phyloP scores from a whole-genome alignment of 37 sponge, comb jelly and placozoan species.

The Petrosia ficiformis region DNA sequence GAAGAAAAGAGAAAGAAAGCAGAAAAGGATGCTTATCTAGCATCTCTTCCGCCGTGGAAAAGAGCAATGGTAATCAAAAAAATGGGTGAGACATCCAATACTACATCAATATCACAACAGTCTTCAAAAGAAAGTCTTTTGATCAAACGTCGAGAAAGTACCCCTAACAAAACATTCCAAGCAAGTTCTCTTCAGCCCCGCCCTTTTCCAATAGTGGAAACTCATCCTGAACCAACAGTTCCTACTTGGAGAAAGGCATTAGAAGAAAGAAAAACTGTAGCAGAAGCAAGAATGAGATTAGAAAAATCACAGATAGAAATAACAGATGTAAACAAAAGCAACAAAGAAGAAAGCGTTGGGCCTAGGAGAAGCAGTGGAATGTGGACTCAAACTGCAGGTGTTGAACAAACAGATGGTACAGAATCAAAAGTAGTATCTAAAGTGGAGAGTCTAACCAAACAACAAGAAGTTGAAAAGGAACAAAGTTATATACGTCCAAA shows the following conservation, averaged over 20 bases:
- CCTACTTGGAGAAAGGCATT: conserved; percentile 15
- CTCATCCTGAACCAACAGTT: neutral
- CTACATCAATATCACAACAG: neutral
- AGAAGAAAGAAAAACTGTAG: too few relatives aligned
- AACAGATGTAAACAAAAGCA: too few relatives aligned
- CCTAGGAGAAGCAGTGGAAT: too few relatives aligned
- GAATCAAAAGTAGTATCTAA: neutral
- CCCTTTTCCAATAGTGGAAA: neutral
- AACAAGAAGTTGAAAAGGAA: too few relatives aligned
- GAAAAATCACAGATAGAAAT: too few relatives aligned
- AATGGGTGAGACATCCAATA: neutral
- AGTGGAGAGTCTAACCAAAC: neutral
- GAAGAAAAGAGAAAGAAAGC: conserved; percentile 57
- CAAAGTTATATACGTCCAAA: too few relatives aligned
- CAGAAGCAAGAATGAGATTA: too few relatives aligned
- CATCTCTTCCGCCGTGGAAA: neutral
- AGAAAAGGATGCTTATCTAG: conserved; percentile 34
- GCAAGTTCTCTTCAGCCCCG: neutral
- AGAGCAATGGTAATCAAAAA: neutral
- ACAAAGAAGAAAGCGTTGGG: too few relatives aligned
- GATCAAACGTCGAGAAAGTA: neutral
- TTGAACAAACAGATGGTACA: neutral
- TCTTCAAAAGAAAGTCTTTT: neutral
- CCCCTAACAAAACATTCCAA: neutral
- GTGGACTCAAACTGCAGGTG: neutral